A percentile compares a stretch with the other conserved stretches of the same genome.
Evolutionary conservation across 2,113 vertebrate genomes (phyloP).

Genomic region (Vireo altiloquus): DNA sequence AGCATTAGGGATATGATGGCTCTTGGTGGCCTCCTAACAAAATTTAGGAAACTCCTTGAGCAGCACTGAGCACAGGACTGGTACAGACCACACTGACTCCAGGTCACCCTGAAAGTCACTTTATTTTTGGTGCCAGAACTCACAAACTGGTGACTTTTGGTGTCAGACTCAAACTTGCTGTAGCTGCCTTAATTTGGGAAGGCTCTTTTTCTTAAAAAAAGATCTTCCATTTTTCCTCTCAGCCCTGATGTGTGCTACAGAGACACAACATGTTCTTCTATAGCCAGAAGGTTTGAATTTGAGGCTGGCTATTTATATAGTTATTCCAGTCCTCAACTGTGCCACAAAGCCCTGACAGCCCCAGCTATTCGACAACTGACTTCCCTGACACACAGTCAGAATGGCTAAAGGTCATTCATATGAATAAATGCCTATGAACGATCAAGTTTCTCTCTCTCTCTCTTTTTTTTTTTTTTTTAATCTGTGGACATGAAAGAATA

Average conservation of each 20-base stretch:
- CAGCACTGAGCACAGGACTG: neutral
- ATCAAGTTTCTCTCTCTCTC: neutral
- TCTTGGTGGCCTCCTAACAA: neutral
- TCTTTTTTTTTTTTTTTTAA: neutral
- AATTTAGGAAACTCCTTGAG: neutral
- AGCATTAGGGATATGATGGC: neutral
- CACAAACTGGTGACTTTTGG: neutral
- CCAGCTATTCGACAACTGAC: neutral
- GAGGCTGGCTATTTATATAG: neutral
- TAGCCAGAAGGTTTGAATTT: neutral
- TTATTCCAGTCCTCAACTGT: neutral
- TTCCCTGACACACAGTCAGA: neutral
- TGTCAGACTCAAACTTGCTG: neutral
- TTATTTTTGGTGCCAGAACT: neutral
- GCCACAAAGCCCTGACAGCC: neutral
- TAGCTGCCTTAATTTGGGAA: neutral
- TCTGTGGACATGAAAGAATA: neutral
- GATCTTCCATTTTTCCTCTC: neutral
- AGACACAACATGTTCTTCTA: neutral
- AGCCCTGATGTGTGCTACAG: neutral
- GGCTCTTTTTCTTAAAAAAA: neutral
- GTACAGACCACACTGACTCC: neutral
- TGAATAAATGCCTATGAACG: neutral
- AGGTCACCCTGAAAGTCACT: neutral
- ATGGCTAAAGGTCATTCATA: neutral